A percentile compares a stretch with the other conserved stretches of the same genome.
Evolutionary conservation across 35 echinoderm and acorn worm species (phyloP).

Genomic region (Hemicentrotus pulcherrimus): DNA sequence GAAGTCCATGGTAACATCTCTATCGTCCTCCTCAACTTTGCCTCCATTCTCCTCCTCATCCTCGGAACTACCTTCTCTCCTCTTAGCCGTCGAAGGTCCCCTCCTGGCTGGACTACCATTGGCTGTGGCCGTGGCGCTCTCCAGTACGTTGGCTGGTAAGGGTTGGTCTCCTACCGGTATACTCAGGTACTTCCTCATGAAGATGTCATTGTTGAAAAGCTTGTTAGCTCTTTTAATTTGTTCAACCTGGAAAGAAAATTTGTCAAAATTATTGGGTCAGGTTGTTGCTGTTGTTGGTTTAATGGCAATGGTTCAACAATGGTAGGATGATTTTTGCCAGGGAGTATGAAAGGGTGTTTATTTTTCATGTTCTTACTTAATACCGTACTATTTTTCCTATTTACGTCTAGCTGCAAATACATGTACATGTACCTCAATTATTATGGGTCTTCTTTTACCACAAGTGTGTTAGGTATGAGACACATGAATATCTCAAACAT

Average conservation of each 20-base stretch:
- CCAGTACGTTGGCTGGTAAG: slow-evolving; percentile 86
- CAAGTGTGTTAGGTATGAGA: too few species aligned
- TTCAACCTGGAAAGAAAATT: slow-evolving; percentile 64
- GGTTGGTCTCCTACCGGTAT: slow-evolving; percentile 98
- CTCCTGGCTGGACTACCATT: slow-evolving; percentile 35
- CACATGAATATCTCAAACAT: too few species aligned
- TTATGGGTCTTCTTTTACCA: too few species aligned
- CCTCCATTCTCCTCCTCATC: slow-evolving; percentile 19
- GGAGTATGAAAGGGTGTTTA: too few species aligned
- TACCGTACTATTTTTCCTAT: too few species aligned
- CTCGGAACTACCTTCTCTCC: slow-evolving; percentile 23
- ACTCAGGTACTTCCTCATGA: slow-evolving; percentile 79
- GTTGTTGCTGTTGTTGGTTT: not conserved
- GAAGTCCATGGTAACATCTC: slow-evolving; percentile 69
- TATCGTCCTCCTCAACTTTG: slow-evolving; percentile 15
- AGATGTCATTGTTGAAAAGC: slow-evolving; percentile 96
- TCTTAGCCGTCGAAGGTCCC: slow-evolving; percentile 8
- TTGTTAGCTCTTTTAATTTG: slow-evolving; percentile 97
- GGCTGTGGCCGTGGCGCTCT: slow-evolving; percentile 68
- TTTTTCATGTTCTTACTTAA: too few species aligned
- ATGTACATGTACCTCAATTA: too few species aligned
- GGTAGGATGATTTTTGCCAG: too few species aligned
- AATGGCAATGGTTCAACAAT: too few species aligned
- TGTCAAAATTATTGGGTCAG: not conserved
- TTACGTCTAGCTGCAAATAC: too few species aligned